phyloP scores from a whole-genome alignment of 2,888 invertebrate species.

The Xestia c-nigrum region DNA sequence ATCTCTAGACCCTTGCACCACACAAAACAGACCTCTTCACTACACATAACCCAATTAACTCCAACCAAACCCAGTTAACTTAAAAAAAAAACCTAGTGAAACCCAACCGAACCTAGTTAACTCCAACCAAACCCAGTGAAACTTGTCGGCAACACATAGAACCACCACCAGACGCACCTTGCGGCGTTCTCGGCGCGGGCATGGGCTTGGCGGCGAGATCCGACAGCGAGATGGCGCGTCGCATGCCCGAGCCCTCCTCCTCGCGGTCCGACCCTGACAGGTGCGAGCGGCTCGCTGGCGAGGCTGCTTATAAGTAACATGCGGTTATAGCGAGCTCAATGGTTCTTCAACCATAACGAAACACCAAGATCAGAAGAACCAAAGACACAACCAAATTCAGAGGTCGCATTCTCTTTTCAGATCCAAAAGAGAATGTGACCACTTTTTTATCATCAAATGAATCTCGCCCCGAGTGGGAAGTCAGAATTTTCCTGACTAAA shows the following conservation, averaged over 20 bases:
- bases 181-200: constrained; percentile 91
- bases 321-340: constrained; percentile 58
- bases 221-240: constrained; percentile 95
- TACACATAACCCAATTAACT: not conserved
- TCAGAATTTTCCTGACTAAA: too few species aligned
- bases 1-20: too few species aligned
- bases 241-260: constrained; percentile 91
- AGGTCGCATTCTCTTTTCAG: too few species aligned
- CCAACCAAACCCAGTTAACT: not conserved
- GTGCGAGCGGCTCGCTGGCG: constrained; percentile 80
- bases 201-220: constrained; percentile 92
- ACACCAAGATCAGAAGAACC: not conserved
- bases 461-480: too few species aligned
- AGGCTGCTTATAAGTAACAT: constrained; percentile 52
- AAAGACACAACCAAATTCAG: too few species aligned
- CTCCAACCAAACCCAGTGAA: constrained; percentile 4
- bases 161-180: constrained; percentile 86
- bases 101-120: not conserved
- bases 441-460: too few species aligned
- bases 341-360: not conserved
- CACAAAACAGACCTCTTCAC: not conserved
- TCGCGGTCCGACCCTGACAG: constrained; percentile 82
- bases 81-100: not conserved
- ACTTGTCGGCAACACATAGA: constrained; percentile 14
- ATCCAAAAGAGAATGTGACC: not conserved